Evolutionary conservation across 2,888 invertebrate genomes (phyloP).

Genomic region (Rhaphigaster nebulosa): DNA sequence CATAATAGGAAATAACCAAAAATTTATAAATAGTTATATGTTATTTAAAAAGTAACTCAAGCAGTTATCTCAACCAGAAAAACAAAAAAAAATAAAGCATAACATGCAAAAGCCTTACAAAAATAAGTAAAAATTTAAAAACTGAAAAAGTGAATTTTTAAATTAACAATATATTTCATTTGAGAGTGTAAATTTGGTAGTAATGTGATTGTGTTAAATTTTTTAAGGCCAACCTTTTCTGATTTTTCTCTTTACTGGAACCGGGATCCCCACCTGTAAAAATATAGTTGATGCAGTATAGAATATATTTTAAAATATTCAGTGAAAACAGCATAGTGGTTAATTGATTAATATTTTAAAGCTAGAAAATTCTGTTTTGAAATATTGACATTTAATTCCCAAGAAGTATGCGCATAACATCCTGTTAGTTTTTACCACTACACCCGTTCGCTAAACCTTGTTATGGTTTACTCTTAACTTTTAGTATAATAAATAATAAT

Average conservation of each 20-base stretch:
- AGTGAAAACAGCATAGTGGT: no score
- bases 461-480: no score
- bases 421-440: no score
- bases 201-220: not conserved
- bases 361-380: not conserved
- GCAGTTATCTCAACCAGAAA: not conserved
- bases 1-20: not conserved
- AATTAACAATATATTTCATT: constrained; percentile 22
- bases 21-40: not conserved
- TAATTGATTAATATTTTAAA: not conserved
- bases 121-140: not conserved
- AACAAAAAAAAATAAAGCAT: not conserved
- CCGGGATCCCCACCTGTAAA: constrained; percentile 62
- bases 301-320: not conserved
- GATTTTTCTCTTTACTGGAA: constrained; percentile 1
- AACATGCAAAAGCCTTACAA: not conserved
- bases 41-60: no score
- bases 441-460: no score
- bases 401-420: no score
- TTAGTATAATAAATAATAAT: no score
- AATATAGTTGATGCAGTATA: not conserved
- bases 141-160: not conserved
- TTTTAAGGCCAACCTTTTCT: constrained; percentile 18
- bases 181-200: not conserved
- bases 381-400: no score